Evolutionary conservation across 2,113 vertebrate genomes (phyloP).

Genomic region (Corynorhinus townsendii): DNA sequence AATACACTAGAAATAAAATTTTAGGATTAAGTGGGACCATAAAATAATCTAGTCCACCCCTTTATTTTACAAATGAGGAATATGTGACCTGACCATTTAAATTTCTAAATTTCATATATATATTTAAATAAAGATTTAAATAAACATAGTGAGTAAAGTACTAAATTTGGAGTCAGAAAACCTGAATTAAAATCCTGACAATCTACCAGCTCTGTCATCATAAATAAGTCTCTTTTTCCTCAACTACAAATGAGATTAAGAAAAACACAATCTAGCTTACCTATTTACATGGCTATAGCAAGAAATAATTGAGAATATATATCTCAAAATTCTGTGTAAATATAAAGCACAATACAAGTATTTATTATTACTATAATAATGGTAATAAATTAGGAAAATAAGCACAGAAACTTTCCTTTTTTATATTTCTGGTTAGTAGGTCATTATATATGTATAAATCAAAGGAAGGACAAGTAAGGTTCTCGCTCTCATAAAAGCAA

Average conservation of each 20-base stretch:
- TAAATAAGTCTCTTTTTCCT: neutral
- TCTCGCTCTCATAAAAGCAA: neutral
- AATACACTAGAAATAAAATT: neutral
- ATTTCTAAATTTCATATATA: neutral
- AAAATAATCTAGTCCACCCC: neutral
- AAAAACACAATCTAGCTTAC: neutral
- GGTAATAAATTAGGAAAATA: neutral
- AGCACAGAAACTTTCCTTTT: neutral
- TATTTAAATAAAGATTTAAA: neutral
- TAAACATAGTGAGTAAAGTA: neutral
- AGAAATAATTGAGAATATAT: neutral
- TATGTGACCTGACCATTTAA: neutral
- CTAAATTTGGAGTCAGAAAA: neutral
- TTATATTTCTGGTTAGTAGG: neutral
- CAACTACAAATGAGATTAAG: neutral
- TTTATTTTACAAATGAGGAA: slow-evolving; percentile 8
- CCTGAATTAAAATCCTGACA: neutral
- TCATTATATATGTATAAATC: neutral
- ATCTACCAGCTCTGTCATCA: neutral
- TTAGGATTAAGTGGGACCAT: neutral
- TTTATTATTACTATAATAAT: neutral
- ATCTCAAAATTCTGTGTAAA: neutral
- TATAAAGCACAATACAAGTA: neutral
- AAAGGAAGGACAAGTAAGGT: neutral
- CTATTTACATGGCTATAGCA: neutral